phyloP scores from a whole-genome alignment of 2,113 vertebrate species.

The Hemicordylus capensis region DNA sequence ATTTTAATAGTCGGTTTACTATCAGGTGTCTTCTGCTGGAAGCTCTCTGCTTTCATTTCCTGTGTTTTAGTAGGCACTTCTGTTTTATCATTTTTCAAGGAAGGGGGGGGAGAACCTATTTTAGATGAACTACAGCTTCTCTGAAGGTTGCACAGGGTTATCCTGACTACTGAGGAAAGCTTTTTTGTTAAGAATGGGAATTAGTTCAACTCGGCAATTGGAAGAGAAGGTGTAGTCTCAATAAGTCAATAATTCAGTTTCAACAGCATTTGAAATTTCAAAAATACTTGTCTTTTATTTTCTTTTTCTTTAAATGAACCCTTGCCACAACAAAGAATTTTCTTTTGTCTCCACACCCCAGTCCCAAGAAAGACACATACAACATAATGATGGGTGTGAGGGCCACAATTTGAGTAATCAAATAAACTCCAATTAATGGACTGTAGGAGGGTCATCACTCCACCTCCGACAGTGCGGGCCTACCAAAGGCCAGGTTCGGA shows the following conservation, averaged over 20 bases:
- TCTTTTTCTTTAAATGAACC: slow-evolving; percentile 37
- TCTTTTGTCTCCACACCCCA: slow-evolving; percentile 27
- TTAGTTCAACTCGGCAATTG: slow-evolving; percentile 11
- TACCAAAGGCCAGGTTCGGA: no score
- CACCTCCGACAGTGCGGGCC: no score
- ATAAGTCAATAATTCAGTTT: slow-evolving; percentile 19
- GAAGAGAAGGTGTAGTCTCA: slow-evolving; percentile 7
- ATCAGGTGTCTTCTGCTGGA: slow-evolving; percentile 13
- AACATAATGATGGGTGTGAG: no score
- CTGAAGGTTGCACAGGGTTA: slow-evolving; percentile 11
- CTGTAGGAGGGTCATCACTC: no score
- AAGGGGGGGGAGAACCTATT: slow-evolving; percentile 17
- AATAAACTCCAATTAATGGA: no score
- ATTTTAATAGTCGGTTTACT: slow-evolving; percentile 29
- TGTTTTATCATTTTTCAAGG: slow-evolving; percentile 1
- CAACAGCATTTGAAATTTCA: slow-evolving; percentile 51
- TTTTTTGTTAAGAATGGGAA: slow-evolving; percentile 6
- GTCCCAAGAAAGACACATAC: no score
- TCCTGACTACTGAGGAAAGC: not conserved
- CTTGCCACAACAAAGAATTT: slow-evolving; percentile 26
- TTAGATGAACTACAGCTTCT: not conserved
- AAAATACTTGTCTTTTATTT: no score
- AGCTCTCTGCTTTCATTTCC: slow-evolving; percentile 40
- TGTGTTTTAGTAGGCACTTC: slow-evolving; percentile 7
- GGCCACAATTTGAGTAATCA: no score